phyloP scores from a whole-genome alignment of 2,888 invertebrate species.

The Scaptomyza polygonia region DNA sequence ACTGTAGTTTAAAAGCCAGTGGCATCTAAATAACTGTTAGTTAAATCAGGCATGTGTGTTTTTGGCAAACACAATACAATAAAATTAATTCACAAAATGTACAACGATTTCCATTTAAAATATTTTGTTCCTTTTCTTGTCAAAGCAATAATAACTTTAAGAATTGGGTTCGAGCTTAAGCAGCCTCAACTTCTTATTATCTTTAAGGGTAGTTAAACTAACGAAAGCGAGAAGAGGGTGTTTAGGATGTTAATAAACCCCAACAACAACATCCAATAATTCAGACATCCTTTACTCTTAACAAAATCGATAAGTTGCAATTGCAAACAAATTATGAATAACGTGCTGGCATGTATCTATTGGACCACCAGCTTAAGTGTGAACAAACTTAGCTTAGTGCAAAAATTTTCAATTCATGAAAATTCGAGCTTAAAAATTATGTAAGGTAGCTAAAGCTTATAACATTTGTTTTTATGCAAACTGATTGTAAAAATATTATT shows the following conservation, averaged over 20 bases:
- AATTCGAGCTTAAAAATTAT: background rate
- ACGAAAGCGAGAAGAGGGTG: too few species aligned
- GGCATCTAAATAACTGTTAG: constrained; percentile 69
- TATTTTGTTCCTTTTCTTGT: background rate
- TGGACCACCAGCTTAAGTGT: background rate
- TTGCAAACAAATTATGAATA: background rate
- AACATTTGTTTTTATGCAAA: background rate
- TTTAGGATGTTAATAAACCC: too few species aligned
- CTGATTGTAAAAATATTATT: background rate
- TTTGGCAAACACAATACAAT: constrained; percentile 68
- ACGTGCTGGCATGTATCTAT: background rate
- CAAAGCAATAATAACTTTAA: background rate
- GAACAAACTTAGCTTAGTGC: background rate
- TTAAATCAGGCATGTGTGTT: constrained; percentile 64
- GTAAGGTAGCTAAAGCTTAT: background rate
- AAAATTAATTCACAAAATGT: constrained; percentile 66
- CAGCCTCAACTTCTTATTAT: background rate
- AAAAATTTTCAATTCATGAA: background rate
- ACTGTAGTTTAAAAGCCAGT: constrained; percentile 61
- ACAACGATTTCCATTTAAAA: background rate
- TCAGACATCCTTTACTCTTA: too few species aligned
- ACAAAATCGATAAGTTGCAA: too few species aligned
- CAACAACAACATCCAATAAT: too few species aligned
- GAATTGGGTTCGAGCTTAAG: too few species aligned
- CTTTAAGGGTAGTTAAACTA: background rate